Evolutionary conservation across 2,888 invertebrate species (phyloP), one percentile per base, ranked within the genome.

Genomic region (Ophonus ardosiacus): DNA sequence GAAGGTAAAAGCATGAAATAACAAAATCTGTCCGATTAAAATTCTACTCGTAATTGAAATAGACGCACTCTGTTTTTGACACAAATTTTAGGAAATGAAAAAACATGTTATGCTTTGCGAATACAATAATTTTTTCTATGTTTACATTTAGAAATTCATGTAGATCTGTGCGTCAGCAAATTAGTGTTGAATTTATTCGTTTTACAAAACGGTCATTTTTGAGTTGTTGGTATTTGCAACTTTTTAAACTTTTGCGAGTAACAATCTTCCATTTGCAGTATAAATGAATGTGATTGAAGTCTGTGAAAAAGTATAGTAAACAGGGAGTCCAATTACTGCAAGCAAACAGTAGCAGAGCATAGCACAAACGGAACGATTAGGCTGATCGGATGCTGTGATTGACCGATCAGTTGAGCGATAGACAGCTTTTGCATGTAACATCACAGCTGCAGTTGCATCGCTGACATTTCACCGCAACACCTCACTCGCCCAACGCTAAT

Each of bases 381-480:
- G 68, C 68, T 68, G 68, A 68, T 38, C 31, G n/a, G 24, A 68
- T 31, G 31, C 68, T 15, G 38, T 68, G 68, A 68, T 68, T 68
- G 68, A 68, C n/a, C 31, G 68, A 68, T 68, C 68, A 68, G 68
- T 68, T 68, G 68, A 31, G 68, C 38, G 68, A 68, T 68, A 68
- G 68, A 68, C 68, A 68, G 68, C 68, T 68, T 68, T 68, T 68
- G 68, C 68, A 68, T 38, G 68, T 68, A 51, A 13, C 15, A 38
- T 24, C 68, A 31, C 68, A 68, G 38, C 68, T 24, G 63, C 68
- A 38, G 63, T 13, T 38, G 31, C 31, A 68, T 24, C 38, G 7
- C n/a, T 15, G 21, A 63, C 63, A 63, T 63, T 63, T 63, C 63
- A 63, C 63, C 63, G 63, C 63, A 63, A 63, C 63, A 63, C 63